Base-by-base conservation (phyloP, 2,113 vertebrate genomes). In the Falco punctatus region DNA sequence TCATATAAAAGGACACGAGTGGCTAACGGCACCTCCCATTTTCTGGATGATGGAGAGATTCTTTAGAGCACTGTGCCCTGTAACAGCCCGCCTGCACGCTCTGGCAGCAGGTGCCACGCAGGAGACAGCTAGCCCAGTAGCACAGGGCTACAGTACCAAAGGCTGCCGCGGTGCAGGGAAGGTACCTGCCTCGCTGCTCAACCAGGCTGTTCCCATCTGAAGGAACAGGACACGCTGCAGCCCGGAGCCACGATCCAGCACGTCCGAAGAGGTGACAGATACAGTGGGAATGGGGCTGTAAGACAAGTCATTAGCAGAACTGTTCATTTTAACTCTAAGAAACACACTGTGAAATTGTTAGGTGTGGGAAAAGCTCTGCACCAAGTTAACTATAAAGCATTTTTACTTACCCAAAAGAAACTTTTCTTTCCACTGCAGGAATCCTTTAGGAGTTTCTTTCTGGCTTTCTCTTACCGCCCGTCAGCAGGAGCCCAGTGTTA, bases 1-100 rank as follows among this genome's bases (percentile, higher is more conserved):
- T 27, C 9, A 2, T 3, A 7, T 11, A 6, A 88, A 59, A 62
- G 26, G 38, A 46, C 15, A 20, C 0, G 0, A 48, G 44, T 15
- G 49, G 44, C 15, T 55, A 42, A 35, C 32, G 91, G 42, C 46
- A 57, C 3, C 10, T 57, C 15, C 5, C 4, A 1, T 3, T 40
- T 66, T 77, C 13, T 18, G 24, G 64, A 13, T 55, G 51, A 46
- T 7, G 26, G 84, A 26, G 27, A 46, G n/a, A 20, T 71, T 73
- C 10, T 55, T 58, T 23, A 35, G 26, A 14, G 18, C 4, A 6
- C 16, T 11, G 28, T 38, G 28, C 38, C 66, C 70, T 30, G 5
- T 9, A 30, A 51, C 18, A 51, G 16, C 10, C 26, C 78, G 52
- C 12, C 57, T 17, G 17, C 15, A 9, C 20, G 21, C 49, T 42